These are phyloP conservation scores for Thymelicus acteon DNA, from an alignment of 2,888 invertebrate genomes.

Conservation along the genomic window DNA sequence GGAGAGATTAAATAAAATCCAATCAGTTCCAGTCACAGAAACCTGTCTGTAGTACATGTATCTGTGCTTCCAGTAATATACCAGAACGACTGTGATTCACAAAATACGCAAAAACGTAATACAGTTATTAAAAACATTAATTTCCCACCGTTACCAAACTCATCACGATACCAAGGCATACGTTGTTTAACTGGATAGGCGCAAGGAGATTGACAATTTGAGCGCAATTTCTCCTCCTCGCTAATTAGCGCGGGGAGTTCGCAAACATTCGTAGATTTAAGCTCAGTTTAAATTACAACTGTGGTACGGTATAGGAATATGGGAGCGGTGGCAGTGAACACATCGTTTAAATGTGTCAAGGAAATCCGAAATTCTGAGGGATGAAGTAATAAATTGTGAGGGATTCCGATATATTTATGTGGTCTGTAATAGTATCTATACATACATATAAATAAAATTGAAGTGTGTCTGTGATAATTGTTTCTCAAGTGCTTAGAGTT, in stretches of 20 bases:
- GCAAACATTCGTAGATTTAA: slow-evolving; percentile 49
- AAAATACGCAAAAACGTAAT: background rate
- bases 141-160: slow-evolving; percentile 1
- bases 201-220: slow-evolving; percentile 31
- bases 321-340: slow-evolving; percentile 5
- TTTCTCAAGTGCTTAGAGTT: too few relatives aligned
- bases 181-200: slow-evolving; percentile 11
- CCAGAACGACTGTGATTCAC: too few relatives aligned
- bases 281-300: slow-evolving; percentile 10
- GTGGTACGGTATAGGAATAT: background rate
- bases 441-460: too few relatives aligned
- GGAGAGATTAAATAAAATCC: too few relatives aligned
- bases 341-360: background rate
- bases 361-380: slow-evolving; percentile 3
- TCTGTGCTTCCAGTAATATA: too few relatives aligned
- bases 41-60: too few relatives aligned
- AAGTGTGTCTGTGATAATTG: too few relatives aligned
- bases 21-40: too few relatives aligned
- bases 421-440: too few relatives aligned
- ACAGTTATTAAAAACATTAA: background rate
- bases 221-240: slow-evolving; percentile 26
- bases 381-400: slow-evolving; percentile 14
- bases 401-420: too few relatives aligned
- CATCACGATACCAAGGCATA: slow-evolving; percentile 12
- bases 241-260: slow-evolving; percentile 56